Conservation (phyloP, 2,113 vertebrate species). For the Orientallactaga bullata region DNA sequence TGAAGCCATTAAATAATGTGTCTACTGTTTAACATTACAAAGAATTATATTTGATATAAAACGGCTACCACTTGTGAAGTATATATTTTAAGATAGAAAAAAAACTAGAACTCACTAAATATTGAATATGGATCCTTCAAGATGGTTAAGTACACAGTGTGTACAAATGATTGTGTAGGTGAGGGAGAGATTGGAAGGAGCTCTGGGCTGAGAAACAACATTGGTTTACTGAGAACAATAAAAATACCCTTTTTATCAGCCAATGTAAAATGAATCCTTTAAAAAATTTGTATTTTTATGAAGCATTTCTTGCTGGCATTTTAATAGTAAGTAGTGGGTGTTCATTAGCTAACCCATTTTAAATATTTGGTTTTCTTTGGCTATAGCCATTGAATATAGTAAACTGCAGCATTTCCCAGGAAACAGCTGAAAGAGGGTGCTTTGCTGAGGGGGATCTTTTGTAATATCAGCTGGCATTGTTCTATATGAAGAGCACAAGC, state of each 20-base stretch:
- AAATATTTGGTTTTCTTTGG: constrained; percentile 63
- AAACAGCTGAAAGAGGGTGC: neutral
- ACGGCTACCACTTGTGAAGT: neutral
- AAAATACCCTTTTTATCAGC: constrained; percentile 16
- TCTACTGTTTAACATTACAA: neutral
- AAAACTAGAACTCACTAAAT: constrained; percentile 15
- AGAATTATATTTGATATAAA: neutral
- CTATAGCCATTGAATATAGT: constrained; percentile 24
- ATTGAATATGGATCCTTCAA: neutral
- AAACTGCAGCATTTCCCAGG: constrained; percentile 21
- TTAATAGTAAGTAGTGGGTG: neutral
- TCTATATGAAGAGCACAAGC: constrained; percentile 2
- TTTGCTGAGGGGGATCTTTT: constrained; percentile 23
- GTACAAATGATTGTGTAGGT: neutral
- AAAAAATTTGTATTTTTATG: neutral
- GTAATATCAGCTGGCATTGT: constrained; percentile 2
- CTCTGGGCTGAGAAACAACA: neutral
- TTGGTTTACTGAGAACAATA: constrained; percentile 13
- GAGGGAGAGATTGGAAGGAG: neutral
- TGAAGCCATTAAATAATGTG: neutral
- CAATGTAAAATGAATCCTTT: neutral
- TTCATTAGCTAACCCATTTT: constrained; percentile 28
- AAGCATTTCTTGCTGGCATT: constrained; percentile 38
- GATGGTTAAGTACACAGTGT: neutral
- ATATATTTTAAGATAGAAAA: constrained; percentile 28